Conservation (phyloP, 2,888 invertebrate species). For the Dasysyrphus albostriatus region DNA sequence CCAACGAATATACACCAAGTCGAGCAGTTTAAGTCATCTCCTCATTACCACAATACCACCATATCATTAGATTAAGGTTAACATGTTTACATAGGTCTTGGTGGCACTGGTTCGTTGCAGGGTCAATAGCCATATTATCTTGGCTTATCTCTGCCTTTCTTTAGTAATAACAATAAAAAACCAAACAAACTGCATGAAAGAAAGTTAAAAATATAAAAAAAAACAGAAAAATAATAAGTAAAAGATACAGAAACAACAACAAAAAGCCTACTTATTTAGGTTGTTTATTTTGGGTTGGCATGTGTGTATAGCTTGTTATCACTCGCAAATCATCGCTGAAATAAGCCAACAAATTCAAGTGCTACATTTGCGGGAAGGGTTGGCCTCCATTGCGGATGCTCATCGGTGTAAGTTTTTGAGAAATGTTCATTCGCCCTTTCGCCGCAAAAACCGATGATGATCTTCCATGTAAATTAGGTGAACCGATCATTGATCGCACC, state of each 20-base stretch:
- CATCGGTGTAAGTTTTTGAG: slow-evolving; percentile 31
- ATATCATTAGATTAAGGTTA: slow-evolving; percentile 18
- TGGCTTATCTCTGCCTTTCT: slow-evolving; percentile 66
- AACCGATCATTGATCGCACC: slow-evolving; percentile 55
- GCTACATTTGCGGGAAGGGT: slow-evolving; percentile 34
- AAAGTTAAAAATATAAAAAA: too few relatives aligned
- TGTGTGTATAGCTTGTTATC: slow-evolving; percentile 57
- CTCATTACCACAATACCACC: slow-evolving; percentile 15
- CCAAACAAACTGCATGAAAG: slow-evolving; percentile 45
- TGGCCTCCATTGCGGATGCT: slow-evolving; percentile 28
- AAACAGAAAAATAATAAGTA: slow-evolving; percentile 10
- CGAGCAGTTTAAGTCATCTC: background rate
- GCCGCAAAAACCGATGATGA: slow-evolving; percentile 16
- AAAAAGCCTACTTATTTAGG: background rate
- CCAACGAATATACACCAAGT: background rate
- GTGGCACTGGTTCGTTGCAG: slow-evolving; percentile 26
- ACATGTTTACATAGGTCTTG: slow-evolving; percentile 23
- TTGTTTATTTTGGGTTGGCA: slow-evolving; percentile 29
- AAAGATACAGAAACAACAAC: slow-evolving; percentile 7
- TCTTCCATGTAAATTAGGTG: slow-evolving; percentile 50
- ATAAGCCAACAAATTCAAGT: slow-evolving; percentile 9
- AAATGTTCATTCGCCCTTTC: slow-evolving; percentile 12
- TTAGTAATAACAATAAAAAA: slow-evolving; percentile 61
- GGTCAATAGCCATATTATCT: slow-evolving; percentile 75
- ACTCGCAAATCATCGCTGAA: slow-evolving; percentile 53